Evolutionary conservation across 2,888 invertebrate species (phyloP).

Genomic region (Sympetrum striolatum): DNA sequence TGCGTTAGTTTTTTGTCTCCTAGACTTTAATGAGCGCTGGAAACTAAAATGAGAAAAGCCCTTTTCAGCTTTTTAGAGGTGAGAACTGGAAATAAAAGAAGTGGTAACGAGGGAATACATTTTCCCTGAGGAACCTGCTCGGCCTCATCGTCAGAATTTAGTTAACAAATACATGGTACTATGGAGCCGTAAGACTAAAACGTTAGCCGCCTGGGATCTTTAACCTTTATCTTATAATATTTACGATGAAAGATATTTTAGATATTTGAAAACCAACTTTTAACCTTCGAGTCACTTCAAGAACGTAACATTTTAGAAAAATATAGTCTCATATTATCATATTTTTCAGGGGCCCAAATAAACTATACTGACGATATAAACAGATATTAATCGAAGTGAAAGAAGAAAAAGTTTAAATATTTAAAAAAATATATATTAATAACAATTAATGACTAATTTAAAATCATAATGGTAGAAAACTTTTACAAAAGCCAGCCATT

Average conservation of each 20-base stretch:
- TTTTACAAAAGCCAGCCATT: too few relatives aligned
- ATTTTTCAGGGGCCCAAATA: too few relatives aligned
- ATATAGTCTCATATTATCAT: too few relatives aligned
- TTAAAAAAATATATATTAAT: too few relatives aligned
- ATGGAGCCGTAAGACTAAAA: neutral
- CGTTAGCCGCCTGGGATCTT: neutral
- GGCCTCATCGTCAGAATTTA: neutral
- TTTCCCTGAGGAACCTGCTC: neutral
- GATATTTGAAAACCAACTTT: too few relatives aligned
- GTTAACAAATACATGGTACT: neutral
- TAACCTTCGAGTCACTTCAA: too few relatives aligned
- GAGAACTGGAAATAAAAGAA: neutral
- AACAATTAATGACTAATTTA: too few relatives aligned
- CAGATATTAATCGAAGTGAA: too few relatives aligned
- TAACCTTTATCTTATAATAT: neutral
- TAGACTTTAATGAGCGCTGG: neutral
- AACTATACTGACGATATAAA: too few relatives aligned
- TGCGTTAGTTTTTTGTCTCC: neutral
- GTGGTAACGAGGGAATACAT: neutral
- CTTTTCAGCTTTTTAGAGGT: neutral
- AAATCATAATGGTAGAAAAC: too few relatives aligned
- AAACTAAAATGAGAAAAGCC: neutral
- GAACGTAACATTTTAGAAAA: too few relatives aligned
- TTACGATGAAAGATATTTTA: neutral
- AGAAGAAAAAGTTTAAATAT: too few relatives aligned